Conservation (phyloP, 2,888 invertebrate species). For the Heliconius charithonia region DNA sequence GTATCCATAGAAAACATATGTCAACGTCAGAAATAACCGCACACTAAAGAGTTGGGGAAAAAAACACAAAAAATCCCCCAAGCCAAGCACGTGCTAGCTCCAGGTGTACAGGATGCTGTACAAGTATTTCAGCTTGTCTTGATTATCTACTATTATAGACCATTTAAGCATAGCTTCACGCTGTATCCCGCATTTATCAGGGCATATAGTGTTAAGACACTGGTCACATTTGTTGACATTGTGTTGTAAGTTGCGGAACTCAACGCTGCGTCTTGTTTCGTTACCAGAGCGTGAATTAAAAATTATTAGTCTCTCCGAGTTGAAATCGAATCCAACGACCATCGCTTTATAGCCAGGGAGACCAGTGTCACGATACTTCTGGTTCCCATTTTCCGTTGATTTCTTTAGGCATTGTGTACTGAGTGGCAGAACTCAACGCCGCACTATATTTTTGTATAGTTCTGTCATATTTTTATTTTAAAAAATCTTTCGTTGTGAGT, state of each 20-base stretch:
- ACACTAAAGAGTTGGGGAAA: conserved; percentile 43
- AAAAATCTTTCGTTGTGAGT: background rate
- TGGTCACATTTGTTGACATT: no score
- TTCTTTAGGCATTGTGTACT: background rate
- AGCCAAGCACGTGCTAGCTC: conserved; percentile 52
- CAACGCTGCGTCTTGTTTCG: no score
- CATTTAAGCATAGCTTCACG: background rate
- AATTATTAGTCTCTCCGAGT: no score
- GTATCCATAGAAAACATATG: conserved; percentile 29
- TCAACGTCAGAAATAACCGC: conserved; percentile 38
- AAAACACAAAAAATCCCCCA: conserved; percentile 44
- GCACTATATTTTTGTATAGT: background rate
- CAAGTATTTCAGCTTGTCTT: conserved; percentile 28
- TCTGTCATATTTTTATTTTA: no score
- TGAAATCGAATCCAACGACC: no score
- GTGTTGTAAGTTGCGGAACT: no score
- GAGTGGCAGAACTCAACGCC: background rate
- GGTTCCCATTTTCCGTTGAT: background rate
- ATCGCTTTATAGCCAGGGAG: no score
- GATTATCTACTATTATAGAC: conserved; percentile 21
- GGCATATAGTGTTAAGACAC: background rate
- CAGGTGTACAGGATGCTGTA: conserved; percentile 54
- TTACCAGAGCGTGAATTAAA: no score
- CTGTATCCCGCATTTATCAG: background rate
- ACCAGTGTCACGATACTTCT: background rate